phyloP scores from a whole-genome alignment of 1,140 invertebrate species.

The Trichoplusia ni region DNA sequence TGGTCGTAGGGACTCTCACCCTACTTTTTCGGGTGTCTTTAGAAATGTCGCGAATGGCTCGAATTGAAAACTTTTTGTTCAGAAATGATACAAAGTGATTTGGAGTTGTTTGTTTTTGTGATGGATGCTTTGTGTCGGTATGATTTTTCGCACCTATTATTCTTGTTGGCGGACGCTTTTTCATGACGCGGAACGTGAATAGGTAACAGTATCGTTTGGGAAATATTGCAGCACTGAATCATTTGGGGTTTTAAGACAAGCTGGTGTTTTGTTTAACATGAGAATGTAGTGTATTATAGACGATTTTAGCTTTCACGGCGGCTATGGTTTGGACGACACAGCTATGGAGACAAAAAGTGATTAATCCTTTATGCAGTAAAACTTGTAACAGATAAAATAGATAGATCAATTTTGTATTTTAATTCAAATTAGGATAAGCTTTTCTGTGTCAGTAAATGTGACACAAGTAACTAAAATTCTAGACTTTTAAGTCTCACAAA shows the following conservation, averaged over 20 bases:
- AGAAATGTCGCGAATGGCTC: not conserved
- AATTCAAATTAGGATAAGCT: too few species aligned
- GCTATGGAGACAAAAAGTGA: too few species aligned
- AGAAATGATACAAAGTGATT: slow-evolving; percentile 26
- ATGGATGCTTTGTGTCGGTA: slow-evolving; percentile 19
- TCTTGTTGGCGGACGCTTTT: slow-evolving; percentile 7
- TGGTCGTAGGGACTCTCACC: not conserved
- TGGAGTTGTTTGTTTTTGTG: slow-evolving; percentile 26
- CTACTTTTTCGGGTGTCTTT: slow-evolving; percentile 9
- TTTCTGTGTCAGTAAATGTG: too few species aligned
- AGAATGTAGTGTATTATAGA: too few species aligned
- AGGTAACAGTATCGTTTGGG: not conserved
- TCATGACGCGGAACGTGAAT: not conserved
- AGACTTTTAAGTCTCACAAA: too few species aligned
- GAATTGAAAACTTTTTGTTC: slow-evolving; percentile 28
- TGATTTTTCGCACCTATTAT: slow-evolving; percentile 25
- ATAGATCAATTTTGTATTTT: too few species aligned
- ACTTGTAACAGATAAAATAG: too few species aligned
- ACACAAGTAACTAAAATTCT: too few species aligned
- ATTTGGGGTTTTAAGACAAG: not conserved
- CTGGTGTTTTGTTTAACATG: not conserved
- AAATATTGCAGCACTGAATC: not conserved
- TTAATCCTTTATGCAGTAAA: too few species aligned
- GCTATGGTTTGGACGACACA: too few species aligned
- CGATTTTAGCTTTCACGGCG: too few species aligned